These are phyloP conservation scores for Cataglyphis altisquamis DNA, from an alignment of 2,888 invertebrate genomes.

Conservation along the genomic window DNA sequence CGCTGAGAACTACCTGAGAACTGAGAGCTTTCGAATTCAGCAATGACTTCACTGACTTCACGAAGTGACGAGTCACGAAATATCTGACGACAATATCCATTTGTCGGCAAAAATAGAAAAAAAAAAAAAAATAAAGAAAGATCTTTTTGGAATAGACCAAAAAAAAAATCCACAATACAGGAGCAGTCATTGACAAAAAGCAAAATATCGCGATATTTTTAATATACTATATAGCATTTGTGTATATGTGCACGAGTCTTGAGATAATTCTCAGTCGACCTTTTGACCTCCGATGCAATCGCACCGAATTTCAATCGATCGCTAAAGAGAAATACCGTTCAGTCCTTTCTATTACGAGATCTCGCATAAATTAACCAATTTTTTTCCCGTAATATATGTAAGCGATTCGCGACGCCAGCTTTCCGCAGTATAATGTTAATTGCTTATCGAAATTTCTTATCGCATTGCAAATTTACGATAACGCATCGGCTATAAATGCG, in stretches of 20 bases:
- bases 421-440: slow-evolving; percentile 23
- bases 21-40: slow-evolving; percentile 4
- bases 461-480: slow-evolving; percentile 44
- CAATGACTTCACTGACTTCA: slow-evolving; percentile 25
- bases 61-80: background rate
- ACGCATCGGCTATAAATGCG: slow-evolving; percentile 29
- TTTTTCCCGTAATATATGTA: slow-evolving; percentile 8
- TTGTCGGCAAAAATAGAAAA: background rate
- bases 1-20: background rate
- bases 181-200: background rate
- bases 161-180: background rate
- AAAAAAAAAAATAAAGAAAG: no score
- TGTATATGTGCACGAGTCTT: background rate
- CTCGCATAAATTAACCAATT: slow-evolving; percentile 34
- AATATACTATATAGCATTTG: background rate
- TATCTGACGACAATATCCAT: slow-evolving; percentile 10
- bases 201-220: slow-evolving; percentile 40
- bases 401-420: slow-evolving; percentile 12
- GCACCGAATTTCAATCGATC: slow-evolving; percentile 28
- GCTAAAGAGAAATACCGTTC: background rate
- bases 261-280: slow-evolving; percentile 35
- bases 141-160: background rate
- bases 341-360: slow-evolving; percentile 21
- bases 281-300: slow-evolving; percentile 37
- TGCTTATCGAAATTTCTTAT: slow-evolving; percentile 46